Evolutionary conservation across 2,888 invertebrate species (phyloP).

Genomic region (Cerastis rubricosa): DNA sequence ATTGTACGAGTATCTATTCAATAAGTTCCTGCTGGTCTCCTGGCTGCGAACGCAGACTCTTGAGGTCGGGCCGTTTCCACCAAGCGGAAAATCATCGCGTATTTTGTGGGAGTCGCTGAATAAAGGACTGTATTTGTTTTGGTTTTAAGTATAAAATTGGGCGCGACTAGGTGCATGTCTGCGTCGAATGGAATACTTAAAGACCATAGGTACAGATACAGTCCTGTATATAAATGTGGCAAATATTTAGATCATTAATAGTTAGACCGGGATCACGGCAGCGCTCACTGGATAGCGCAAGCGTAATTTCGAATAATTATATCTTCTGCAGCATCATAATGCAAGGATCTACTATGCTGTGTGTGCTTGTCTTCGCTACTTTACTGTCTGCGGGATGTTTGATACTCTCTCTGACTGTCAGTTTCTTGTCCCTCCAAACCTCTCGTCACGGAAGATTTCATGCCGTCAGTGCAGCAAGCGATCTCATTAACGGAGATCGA

Average conservation of each 20-base stretch:
- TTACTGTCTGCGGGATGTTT: constrained; percentile 10
- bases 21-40: too few relatives aligned
- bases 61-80: not conserved
- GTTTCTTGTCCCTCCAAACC: not conserved
- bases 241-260: not conserved
- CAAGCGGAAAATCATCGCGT: not conserved
- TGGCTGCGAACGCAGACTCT: not conserved
- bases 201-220: not conserved
- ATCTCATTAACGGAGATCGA: not conserved
- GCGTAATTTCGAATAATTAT: not conserved
- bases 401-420: not conserved
- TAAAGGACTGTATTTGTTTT: not conserved
- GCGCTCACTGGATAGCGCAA: not conserved
- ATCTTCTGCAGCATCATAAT: not conserved
- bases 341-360: not conserved
- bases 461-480: not conserved
- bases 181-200: not conserved
- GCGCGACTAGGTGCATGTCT: not conserved
- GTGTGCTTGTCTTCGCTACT: not conserved
- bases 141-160: not conserved
- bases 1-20: too few relatives aligned
- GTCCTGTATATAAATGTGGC: not conserved
- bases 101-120: not conserved
- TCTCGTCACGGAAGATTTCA: constrained; percentile 3
- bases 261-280: not conserved